Base-by-base conservation (phyloP, 2,797 vertebrate genomes). In the Pampus argenteus region DNA sequence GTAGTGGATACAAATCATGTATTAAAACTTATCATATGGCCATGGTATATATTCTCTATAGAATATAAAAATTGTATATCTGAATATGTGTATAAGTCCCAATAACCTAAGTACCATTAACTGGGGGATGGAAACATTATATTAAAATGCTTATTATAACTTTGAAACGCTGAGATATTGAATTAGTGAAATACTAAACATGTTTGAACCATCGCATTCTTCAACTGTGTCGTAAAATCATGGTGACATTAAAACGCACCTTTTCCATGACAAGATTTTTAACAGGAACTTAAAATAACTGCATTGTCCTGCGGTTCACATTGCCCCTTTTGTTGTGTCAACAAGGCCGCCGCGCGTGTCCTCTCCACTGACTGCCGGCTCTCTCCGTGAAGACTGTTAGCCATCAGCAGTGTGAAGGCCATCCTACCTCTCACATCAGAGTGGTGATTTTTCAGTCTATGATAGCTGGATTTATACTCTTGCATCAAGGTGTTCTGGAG, bases 321-420 rank as follows among this genome's bases (percentile, higher is more conserved):
- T 59, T 81, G 34, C 44, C 52, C 52, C 60, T 80, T 82, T 81
- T 45, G 59, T 55, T 72, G 47, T 61, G 51, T 64, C 79, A 81
- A 76, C 61, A 78, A 79, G 81, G 71, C 51, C 5, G 1, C 29
- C 31, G 13, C 26, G 40, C 60, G 9, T 40, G 49, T 74, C 60
- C 49, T 62, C 52, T 56, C 26, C 57, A 3, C 40, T 54, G 38
- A 22, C 50, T 26, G n/a, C 25, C 28, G 54, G 38, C 45, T 49
- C 36, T 55, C 31, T 67, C 20, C 59, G 44, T 64, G 56, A 69
- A 62, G 36, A 66, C 49, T 60, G 34, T 58, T 62, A 66, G 64
- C 54, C 72, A 65, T 62, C 55, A 56, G 58, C 36, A 23, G 28
- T 42, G 7, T 42, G 7, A 20, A 58, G 61, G 40, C 42, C 40